Evolutionary conservation across 2,888 invertebrate genomes (phyloP), one percentile per base, ranked within the genome.

Genomic region (Drosophila setosimentum): DNA sequence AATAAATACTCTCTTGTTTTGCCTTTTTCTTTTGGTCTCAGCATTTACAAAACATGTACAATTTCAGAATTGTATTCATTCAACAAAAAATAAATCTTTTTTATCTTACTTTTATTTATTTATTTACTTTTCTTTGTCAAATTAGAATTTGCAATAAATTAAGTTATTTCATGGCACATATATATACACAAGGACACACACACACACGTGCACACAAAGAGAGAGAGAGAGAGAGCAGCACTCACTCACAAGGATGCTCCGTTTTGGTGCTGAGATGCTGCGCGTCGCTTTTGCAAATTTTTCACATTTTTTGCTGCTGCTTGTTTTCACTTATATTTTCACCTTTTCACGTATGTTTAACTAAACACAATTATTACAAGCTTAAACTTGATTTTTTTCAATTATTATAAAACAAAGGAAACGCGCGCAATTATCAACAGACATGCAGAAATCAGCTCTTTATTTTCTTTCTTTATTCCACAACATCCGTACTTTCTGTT

Each of bases 191-290:
- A 55, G 64, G 50, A 40, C 45, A 21, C 35, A 45, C 51, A 59
- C 42, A 29, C 33, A 45, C 49, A 51, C 55, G 53, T 64, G 51
- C 30, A 51, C 45, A 59, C 42, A 24, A 55, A 51, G 29, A 48
- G 24, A 24, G n/a, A 13, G 21, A 45, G 7, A 45, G 21, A 16
- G 45, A 45, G 45, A 45, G 24, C 16, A 45, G 68, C 63, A 82
- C 58, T 48, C 63, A 72, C 64, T 77, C 60, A 57, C 63, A 83
- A 88, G 90, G 85, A 85, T 85, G 90, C 85, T 85, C 61, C 57
- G 62, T 50, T 67, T 61, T 54, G 65, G 58, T 63, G 76, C 61
- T 60, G 78, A 64, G 78, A 64, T 76, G 80, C 81, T 81, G 81
- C 73, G 81, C 81, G 78, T 63, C 27, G 33, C 72, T 65, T 60